Evolutionary conservation across 2,113 vertebrate genomes (phyloP), one percentile per base, ranked within the genome.

Genomic region (Irena cyanogastra): DNA sequence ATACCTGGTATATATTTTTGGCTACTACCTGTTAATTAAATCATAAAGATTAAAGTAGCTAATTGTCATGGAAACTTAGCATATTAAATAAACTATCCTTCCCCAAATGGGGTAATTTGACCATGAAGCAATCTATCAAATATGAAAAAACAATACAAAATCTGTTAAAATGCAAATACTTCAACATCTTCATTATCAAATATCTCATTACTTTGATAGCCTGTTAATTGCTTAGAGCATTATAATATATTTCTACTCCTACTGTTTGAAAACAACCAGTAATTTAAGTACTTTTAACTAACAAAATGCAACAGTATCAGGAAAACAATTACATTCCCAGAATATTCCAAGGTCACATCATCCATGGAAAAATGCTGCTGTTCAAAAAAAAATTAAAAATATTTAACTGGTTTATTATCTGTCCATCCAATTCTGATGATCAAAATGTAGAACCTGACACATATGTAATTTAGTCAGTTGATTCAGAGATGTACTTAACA

Each of bases 1-100:
- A 89, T 76, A 80, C 8, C 70, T 65, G 52, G 18, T 49, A 54
- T 53, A 37, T 77, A 77, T 87, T 89, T 91, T 93, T 93, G 18
- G 59, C 78, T 60, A 74, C 50, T 91, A 88, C 59, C 66, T 77
- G 42, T 81, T 86, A 96, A 91, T 86, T 94, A 92, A 88, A 90
- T 54, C 71, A 83, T 17, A 77, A 56, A 87, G 24, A 93, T 65
- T 86, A 87, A 87, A 93, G 65, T 59, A 94, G 24, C 8, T 44
- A 65, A 89, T 64, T 93, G 87, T 70, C 82, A 95, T 50, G 65
- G 87, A 91, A 89, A 95, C 23, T 56, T 45, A 64, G 49, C 7
- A 42, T 6, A 63, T 37, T 81, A 80, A 88, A 79, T 63, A 95
- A 88, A 78, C 24, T 41, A 37, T 72, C 23, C 30, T 83, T 83